phyloP scores from a whole-genome alignment of 2,797 vertebrate genomes.

The Hemibagrus guttatus region DNA sequence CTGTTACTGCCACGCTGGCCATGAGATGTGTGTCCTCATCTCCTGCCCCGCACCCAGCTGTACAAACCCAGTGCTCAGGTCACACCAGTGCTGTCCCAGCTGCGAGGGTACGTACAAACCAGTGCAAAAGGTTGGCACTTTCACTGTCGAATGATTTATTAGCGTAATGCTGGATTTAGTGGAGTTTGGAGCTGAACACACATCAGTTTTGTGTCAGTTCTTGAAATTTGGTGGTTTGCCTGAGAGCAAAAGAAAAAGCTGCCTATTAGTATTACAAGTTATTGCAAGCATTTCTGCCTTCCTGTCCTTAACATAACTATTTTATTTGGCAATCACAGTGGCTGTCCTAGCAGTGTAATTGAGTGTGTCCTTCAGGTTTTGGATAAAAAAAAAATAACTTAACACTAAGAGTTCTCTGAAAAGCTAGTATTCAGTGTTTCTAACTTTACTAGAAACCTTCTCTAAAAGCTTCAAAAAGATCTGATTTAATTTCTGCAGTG shows the following conservation, averaged over 20 bases:
- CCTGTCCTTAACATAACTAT: background rate
- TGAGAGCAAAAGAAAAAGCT: background rate
- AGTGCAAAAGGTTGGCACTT: background rate
- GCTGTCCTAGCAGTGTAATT: background rate
- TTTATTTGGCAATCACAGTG: background rate
- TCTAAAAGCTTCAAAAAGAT: background rate
- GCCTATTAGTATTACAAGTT: background rate
- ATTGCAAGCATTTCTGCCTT: background rate
- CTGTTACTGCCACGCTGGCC: constrained; percentile 78
- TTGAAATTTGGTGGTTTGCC: background rate
- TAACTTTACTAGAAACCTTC: background rate
- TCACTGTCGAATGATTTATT: background rate
- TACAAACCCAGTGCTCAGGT: constrained; percentile 71
- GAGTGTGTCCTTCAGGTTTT: background rate
- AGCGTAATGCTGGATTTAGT: constrained; percentile 8
- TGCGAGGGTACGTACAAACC: constrained; percentile 74
- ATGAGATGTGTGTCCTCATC: constrained; percentile 85
- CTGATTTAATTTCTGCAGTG: background rate
- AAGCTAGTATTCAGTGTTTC: background rate
- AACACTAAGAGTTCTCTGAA: background rate
- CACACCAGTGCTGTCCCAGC: constrained; percentile 79
- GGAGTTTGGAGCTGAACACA: background rate
- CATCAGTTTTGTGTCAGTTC: background rate
- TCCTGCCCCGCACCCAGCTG: constrained; percentile 78
- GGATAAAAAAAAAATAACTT: background rate